Percentiles rank a stretch among this genome's conserved stretches.
phyloP scores from a whole-genome alignment of 2,797 vertebrate genomes.

The Pseudochirops cupreus region DNA sequence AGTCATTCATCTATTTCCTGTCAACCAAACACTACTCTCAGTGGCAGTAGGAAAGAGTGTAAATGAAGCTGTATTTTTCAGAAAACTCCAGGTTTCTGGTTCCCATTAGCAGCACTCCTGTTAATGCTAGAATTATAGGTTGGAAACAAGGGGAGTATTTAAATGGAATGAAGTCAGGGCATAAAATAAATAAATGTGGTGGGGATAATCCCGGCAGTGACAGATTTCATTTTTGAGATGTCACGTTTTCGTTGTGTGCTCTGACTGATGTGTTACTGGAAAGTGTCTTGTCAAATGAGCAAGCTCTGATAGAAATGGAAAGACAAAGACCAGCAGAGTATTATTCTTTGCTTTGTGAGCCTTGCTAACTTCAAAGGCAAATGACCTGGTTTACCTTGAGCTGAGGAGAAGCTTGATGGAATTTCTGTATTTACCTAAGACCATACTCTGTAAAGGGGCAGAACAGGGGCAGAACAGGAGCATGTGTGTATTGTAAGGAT shows the following conservation, averaged over 20 bases:
- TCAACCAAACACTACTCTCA: not conserved
- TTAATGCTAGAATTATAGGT: not conserved
- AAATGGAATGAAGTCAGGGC: conserved; percentile 16
- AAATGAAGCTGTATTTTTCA: not conserved
- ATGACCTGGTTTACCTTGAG: conserved; percentile 43
- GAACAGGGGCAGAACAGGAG: not conserved
- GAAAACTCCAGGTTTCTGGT: not conserved
- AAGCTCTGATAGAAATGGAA: not conserved
- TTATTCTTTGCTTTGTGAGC: conserved; percentile 40
- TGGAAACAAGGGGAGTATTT: not conserved
- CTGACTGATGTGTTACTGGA: not conserved
- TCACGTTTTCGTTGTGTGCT: not conserved
- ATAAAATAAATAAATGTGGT: not conserved
- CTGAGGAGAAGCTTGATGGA: conserved; percentile 29
- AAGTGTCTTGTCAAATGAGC: conserved; percentile 27
- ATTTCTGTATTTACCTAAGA: conserved; percentile 45
- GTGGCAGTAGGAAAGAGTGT: not conserved
- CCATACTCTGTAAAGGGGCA: conserved; percentile 18
- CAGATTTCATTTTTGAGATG: conserved; percentile 17
- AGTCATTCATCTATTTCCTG: not conserved
- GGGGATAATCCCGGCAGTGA: conserved; percentile 37
- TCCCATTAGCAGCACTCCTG: not conserved
- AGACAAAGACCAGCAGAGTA: conserved; percentile 10
- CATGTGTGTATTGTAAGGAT: not conserved
- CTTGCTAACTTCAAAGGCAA: conserved; percentile 43